Evolutionary conservation across 2,888 invertebrate genomes (phyloP).

Genomic region (Tipula confusa): DNA sequence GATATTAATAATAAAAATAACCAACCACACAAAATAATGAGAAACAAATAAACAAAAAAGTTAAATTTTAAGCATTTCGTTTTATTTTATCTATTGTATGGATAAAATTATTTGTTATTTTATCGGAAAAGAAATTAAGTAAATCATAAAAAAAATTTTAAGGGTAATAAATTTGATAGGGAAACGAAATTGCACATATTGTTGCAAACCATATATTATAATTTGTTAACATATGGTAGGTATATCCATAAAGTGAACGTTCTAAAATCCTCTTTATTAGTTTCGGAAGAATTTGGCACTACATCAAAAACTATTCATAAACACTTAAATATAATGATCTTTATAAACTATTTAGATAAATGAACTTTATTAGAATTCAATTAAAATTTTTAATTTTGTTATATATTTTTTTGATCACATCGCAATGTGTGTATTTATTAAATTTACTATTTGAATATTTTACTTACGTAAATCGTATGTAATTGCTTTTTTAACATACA

Average conservation of each 20-base stretch:
- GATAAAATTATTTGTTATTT: constrained; percentile 3
- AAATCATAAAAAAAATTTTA: constrained; percentile 3
- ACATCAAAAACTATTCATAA: background rate
- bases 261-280: background rate
- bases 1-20: background rate
- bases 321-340: background rate
- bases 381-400: background rate
- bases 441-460: background rate
- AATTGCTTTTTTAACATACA: background rate
- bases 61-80: background rate
- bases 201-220: background rate
- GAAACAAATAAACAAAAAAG: constrained; percentile 20
- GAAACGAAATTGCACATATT: background rate
- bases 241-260: background rate
- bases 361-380: background rate
- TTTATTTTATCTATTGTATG: background rate
- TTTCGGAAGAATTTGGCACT: background rate
- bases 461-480: constrained; percentile 21
- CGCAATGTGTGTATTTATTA: background rate
- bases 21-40: background rate
- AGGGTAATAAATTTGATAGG: background rate
- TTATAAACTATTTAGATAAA: background rate
- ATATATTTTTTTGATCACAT: background rate
- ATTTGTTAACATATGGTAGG: background rate
- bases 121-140: background rate